Conservation (phyloP, 2,888 invertebrate species). For the Dasysyrphus tricinctus region DNA sequence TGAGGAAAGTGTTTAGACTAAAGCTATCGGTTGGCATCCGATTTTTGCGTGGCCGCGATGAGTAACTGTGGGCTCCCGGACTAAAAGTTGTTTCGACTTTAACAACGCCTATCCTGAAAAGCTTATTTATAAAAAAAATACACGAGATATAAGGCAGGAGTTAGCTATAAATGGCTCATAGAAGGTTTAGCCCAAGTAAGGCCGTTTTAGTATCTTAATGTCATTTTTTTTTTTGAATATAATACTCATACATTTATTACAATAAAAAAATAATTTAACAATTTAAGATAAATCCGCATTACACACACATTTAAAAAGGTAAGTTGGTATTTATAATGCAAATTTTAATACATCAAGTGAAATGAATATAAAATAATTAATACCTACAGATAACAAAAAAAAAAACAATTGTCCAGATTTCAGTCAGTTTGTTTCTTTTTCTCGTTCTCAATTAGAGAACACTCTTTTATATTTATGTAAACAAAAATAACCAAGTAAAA, state of each 20-base stretch:
- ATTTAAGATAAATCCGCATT: constrained; percentile 42
- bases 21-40: no score
- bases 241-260: constrained; percentile 56
- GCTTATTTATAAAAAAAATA: no score
- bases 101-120: no score
- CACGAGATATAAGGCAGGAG: no score
- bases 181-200: no score
- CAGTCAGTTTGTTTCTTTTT: constrained; percentile 47
- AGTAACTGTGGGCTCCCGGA: no score
- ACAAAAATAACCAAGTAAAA: constrained; percentile 33
- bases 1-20: no score
- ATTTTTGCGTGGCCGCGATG: no score
- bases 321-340: constrained; percentile 9
- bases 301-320: constrained; percentile 20
- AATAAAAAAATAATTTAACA: constrained; percentile 71
- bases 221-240: no score
- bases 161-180: no score
- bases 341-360: constrained; percentile 44
- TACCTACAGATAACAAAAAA: constrained; percentile 3
- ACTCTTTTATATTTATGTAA: not conserved
- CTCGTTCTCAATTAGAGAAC: constrained; percentile 16
- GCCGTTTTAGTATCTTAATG: no score
- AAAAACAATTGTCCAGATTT: constrained; percentile 38
- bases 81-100: no score
- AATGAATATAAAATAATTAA: constrained; percentile 7